Evolutionary conservation across 2,113 vertebrate species (phyloP).

Genomic region (Misgurnus mizolepis): DNA sequence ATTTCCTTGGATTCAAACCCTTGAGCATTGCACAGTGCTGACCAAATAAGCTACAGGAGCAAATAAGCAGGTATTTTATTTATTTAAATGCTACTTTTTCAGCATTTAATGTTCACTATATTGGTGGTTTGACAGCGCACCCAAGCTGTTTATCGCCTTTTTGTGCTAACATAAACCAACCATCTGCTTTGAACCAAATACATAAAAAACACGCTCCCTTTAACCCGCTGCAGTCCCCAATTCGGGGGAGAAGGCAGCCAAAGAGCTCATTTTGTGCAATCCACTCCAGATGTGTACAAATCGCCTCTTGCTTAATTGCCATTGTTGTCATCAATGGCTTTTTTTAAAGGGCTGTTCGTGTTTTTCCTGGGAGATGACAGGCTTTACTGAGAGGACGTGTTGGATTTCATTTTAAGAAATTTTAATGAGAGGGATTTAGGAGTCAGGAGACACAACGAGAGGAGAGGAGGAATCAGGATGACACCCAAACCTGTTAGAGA

Average conservation of each 20-base stretch:
- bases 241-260: slow-evolving; percentile 30
- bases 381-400: background rate
- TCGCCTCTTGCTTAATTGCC: slow-evolving; percentile 62
- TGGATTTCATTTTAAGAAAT: background rate
- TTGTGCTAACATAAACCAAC: slow-evolving; percentile 63
- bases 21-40: too few species aligned
- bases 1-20: too few species aligned
- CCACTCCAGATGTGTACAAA: slow-evolving; percentile 75
- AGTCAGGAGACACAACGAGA: slow-evolving; percentile 7
- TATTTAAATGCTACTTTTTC: too few species aligned
- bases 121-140: slow-evolving; percentile 44
- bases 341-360: slow-evolving; percentile 34
- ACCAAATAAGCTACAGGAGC: too few species aligned
- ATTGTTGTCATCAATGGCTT: slow-evolving; percentile 59
- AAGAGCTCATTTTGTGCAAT: slow-evolving; percentile 57
- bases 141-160: slow-evolving; percentile 62
- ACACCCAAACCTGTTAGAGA: slow-evolving; percentile 52
- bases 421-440: background rate
- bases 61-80: too few species aligned
- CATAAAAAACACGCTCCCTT: slow-evolving; percentile 57
- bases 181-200: slow-evolving; percentile 72
- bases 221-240: slow-evolving; percentile 39
- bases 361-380: slow-evolving; percentile 6
- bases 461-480: slow-evolving; percentile 45
- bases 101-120: background rate